Conservation (phyloP, 2,113 vertebrate genomes). For the Seriola dumerili region DNA sequence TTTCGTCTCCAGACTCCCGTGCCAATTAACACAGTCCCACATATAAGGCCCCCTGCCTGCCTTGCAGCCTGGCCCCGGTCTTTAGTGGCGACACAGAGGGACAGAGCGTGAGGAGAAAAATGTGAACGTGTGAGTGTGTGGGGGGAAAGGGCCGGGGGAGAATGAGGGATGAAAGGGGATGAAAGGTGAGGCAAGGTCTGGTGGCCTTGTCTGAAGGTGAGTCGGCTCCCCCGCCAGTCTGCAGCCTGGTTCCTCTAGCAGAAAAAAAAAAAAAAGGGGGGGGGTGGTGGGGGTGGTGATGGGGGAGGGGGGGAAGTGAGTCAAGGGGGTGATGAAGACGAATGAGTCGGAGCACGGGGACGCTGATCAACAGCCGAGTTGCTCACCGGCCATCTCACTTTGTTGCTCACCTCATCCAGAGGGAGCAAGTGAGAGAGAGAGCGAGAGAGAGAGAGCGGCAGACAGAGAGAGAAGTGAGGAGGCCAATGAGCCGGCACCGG, state of each 20-base stretch:
- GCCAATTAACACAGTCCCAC: constrained; percentile 82
- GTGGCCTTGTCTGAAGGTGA: constrained; percentile 85
- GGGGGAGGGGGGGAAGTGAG: no score
- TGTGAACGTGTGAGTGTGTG: constrained; percentile 1
- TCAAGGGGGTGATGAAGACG: constrained; percentile 53
- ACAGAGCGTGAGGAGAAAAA: constrained; percentile 17
- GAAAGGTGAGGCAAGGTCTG: constrained; percentile 64
- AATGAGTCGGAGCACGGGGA: constrained; percentile 55
- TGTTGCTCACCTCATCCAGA: constrained; percentile 55
- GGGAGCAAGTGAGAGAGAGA: constrained; percentile 26
- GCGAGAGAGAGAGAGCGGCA: constrained; percentile 27
- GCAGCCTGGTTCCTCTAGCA: constrained; percentile 67
- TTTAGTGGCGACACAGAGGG: constrained; percentile 45
- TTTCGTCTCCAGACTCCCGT: constrained; percentile 71
- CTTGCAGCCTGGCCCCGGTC: constrained; percentile 58
- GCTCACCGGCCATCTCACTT: constrained; percentile 61
- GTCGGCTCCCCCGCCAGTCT: constrained; percentile 59
- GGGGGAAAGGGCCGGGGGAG: constrained; percentile 33
- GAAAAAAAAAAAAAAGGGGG: constrained; percentile 21
- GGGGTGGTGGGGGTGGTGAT: neutral
- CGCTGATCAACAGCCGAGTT: constrained; percentile 68
- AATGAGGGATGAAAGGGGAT: constrained; percentile 49
- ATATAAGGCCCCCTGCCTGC: constrained; percentile 67
- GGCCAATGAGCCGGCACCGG: constrained; percentile 78
- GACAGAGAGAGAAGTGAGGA: constrained; percentile 46